Percentiles rank a stretch among this genome's conserved stretches.
phyloP scores from a whole-genome alignment of 2,113 vertebrate genomes.

The Ardeotis arabs region DNA sequence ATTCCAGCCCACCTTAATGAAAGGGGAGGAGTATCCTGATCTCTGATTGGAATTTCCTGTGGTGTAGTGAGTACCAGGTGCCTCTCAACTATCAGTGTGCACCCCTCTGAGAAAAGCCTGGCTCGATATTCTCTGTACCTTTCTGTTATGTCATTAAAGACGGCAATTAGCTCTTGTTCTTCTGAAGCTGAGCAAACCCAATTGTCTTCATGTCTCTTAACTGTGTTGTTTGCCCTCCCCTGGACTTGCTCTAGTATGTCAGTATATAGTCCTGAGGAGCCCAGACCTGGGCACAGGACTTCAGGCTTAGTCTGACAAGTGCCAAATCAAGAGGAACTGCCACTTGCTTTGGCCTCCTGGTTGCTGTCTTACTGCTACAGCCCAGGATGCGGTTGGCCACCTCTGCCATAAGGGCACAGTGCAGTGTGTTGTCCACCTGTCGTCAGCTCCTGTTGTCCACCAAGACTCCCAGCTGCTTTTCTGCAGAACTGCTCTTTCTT shows the following conservation, averaged over 20 bases:
- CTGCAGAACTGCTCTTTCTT: not conserved
- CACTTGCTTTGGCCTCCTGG: not conserved
- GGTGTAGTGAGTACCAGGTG: not conserved
- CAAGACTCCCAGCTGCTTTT: not conserved
- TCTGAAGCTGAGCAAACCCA: not conserved
- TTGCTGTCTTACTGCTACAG: not conserved
- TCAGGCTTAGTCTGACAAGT: not conserved
- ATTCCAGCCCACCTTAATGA: not conserved
- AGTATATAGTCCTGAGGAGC: not conserved
- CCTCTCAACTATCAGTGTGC: not conserved
- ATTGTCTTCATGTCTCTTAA: not conserved
- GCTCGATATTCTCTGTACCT: not conserved
- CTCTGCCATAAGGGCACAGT: not conserved
- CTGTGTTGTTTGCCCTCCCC: not conserved
- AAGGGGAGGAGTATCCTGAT: not conserved
- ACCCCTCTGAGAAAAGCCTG: not conserved
- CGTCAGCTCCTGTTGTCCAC: not conserved
- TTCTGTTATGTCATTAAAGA: not conserved
- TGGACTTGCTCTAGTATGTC: not conserved
- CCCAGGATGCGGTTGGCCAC: not conserved
- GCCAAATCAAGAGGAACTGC: not conserved
- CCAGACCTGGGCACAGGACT: not conserved
- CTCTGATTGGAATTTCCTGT: not conserved
- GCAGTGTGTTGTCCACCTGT: not conserved
- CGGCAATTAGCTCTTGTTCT: not conserved